Percentiles rank a stretch among this genome's conserved stretches.
These are phyloP conservation scores for Epicauta chinensis DNA, from an alignment of 1,140 invertebrate genomes.

Conservation along the genomic window DNA sequence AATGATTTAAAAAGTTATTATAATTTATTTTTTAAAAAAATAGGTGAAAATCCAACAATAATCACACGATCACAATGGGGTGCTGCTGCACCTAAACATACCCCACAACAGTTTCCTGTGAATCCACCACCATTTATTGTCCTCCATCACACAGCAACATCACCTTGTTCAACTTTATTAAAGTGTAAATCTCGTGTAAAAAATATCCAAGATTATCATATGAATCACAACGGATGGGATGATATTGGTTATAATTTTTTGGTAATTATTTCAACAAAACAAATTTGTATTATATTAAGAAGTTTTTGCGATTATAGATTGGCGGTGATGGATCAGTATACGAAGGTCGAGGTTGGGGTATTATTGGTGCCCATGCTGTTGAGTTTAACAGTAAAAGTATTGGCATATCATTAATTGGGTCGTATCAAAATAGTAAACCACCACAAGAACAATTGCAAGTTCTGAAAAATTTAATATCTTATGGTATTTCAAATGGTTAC, in stretches of 20 bases:
- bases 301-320: conserved; percentile 36
- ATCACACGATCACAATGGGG: conserved; percentile 26
- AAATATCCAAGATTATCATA: conserved; percentile 51
- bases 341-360: conserved; percentile 67
- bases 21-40: too few relatives aligned
- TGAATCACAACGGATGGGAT: conserved; percentile 46
- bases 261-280: conserved; percentile 39
- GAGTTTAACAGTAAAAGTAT: conserved; percentile 60
- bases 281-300: not conserved
- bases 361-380: conserved; percentile 57
- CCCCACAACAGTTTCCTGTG: conserved; percentile 4
- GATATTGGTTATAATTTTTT: conserved; percentile 59
- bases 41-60: conserved; percentile 23
- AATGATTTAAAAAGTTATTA: too few relatives aligned
- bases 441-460: conserved; percentile 8
- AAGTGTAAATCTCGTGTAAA: conserved; percentile 45
- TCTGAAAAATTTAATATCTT: conserved; percentile 15
- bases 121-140: conserved; percentile 30
- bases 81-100: conserved; percentile 7
- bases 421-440: conserved; percentile 13
- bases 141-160: conserved; percentile 28
- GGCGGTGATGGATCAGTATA: conserved; percentile 52
- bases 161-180: conserved; percentile 38
- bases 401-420: conserved; percentile 57
- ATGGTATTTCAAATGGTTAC: not conserved